Percentiles rank a stretch among this genome's conserved stretches.
Evolutionary conservation across 2,797 vertebrate genomes (phyloP).

Genomic region (Lophius americanus): DNA sequence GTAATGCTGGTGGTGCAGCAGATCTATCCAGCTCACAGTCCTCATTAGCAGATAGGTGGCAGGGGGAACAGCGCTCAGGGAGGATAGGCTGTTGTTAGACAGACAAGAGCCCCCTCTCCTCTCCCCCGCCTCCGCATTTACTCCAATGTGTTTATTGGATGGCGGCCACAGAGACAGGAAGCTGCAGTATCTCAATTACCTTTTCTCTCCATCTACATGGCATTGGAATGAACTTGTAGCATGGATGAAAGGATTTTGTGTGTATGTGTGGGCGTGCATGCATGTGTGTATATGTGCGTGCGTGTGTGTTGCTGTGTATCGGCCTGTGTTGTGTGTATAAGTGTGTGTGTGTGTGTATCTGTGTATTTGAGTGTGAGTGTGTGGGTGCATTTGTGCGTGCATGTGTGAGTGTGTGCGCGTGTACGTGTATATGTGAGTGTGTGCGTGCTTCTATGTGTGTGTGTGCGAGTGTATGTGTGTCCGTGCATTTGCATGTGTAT

Average conservation of each 20-base stretch:
- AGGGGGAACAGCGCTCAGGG: conserved; percentile 65
- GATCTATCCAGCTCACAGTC: conserved; percentile 67
- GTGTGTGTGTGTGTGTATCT: neutral
- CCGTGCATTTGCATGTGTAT: no score
- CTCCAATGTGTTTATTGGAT: conserved; percentile 60
- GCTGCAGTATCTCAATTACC: conserved; percentile 49
- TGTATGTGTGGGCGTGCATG: no score
- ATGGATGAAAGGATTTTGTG: neutral
- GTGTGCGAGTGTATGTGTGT: neutral
- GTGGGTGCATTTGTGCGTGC: neutral
- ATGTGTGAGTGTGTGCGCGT: neutral
- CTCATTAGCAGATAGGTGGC: conserved; percentile 76
- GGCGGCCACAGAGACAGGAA: conserved; percentile 51
- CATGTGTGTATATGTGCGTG: no score
- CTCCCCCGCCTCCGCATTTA: conserved; percentile 36
- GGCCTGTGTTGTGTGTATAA: no score
- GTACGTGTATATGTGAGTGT: neutral
- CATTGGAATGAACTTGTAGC: conserved; percentile 1
- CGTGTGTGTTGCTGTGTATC: no score
- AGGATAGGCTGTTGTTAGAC: conserved; percentile 65
- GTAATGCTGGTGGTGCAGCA: conserved; percentile 68
- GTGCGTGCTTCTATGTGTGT: neutral
- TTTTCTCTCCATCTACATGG: conserved; percentile 13
- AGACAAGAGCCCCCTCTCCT: conserved; percentile 22
- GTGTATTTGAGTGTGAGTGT: neutral